Evolutionary conservation across 92 coral and sea anemone species (phyloP).

Genomic region (Umimayanthus chanpuru): DNA sequence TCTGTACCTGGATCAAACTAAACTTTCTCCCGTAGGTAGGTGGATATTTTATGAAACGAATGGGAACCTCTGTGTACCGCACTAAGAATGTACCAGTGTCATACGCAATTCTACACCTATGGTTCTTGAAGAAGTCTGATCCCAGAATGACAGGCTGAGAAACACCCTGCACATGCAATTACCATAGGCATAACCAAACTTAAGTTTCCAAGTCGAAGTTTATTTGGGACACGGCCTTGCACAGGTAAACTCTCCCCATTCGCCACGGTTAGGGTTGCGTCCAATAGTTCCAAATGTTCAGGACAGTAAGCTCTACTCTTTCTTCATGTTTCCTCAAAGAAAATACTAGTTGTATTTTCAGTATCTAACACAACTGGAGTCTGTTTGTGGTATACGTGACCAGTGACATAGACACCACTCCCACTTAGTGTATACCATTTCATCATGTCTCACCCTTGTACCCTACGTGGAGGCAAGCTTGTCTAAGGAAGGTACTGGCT

Average conservation of each 20-base stretch:
- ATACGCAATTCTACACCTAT: conserved; percentile 38
- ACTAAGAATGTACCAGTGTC: background rate
- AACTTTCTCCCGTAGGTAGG: background rate
- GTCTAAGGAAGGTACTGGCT: conserved; percentile 47
- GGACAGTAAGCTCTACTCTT: conserved; percentile 41
- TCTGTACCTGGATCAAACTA: no score
- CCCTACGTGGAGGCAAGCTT: conserved; percentile 11
- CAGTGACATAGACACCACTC: conserved; percentile 7
- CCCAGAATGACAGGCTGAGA: no score
- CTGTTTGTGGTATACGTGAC: conserved; percentile 39
- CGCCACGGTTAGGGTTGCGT: no score
- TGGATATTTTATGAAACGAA: conserved; percentile 26
- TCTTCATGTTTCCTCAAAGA: conserved; percentile 53
- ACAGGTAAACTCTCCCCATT: no score
- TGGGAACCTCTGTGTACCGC: conserved; percentile 46
- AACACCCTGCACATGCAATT: conserved; percentile 48
- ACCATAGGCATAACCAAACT: conserved; percentile 42
- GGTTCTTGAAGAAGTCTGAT: conserved; percentile 34
- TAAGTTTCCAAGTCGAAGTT: conserved; percentile 47
- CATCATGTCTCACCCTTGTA: no score
- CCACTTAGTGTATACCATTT: conserved; percentile 45
- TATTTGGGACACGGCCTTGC: conserved; percentile 1
- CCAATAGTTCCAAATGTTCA: conserved; percentile 37
- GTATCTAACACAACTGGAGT: no score
- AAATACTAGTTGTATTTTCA: background rate